Conservation (phyloP, 2,113 vertebrate species). For the Pungitius pungitius region DNA sequence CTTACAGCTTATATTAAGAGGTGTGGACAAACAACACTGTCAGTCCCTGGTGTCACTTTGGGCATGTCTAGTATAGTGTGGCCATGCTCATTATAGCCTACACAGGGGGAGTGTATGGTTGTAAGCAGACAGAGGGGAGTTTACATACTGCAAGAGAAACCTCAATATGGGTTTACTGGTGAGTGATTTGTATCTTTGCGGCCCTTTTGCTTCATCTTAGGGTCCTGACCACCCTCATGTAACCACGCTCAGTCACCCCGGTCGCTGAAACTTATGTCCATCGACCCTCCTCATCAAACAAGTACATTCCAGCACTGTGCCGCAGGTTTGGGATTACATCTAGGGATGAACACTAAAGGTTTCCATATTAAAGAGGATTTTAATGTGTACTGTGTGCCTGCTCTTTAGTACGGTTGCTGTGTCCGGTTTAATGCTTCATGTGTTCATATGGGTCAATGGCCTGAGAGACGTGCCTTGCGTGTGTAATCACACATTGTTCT, state of each 20-base stretch:
- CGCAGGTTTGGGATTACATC: conserved; percentile 26
- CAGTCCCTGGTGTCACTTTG: background rate
- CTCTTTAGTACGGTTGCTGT: conserved; percentile 36
- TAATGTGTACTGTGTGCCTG: conserved; percentile 37
- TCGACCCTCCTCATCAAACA: conserved; percentile 16
- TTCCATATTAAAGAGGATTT: conserved; percentile 24
- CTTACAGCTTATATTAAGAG: background rate
- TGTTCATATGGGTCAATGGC: conserved; percentile 45
- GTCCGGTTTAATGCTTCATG: conserved; percentile 28
- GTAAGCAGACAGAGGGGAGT: background rate
- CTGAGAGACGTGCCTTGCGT: conserved; percentile 37
- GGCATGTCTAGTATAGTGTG: background rate
- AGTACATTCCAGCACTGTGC: conserved; percentile 24
- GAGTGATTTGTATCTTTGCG: too few relatives aligned
- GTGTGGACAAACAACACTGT: background rate
- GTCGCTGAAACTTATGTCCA: background rate
- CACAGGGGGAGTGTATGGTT: background rate
- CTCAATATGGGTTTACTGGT: too few relatives aligned
- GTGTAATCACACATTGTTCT: conserved; percentile 69
- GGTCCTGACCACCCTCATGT: too few relatives aligned
- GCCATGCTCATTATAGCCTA: background rate
- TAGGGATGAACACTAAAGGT: conserved; percentile 26
- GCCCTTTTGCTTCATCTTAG: too few relatives aligned
- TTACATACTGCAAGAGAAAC: background rate
- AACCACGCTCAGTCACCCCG: too few relatives aligned